Base-by-base conservation (phyloP, 2,113 vertebrate genomes). In the Psilopogon haemacephalus region DNA sequence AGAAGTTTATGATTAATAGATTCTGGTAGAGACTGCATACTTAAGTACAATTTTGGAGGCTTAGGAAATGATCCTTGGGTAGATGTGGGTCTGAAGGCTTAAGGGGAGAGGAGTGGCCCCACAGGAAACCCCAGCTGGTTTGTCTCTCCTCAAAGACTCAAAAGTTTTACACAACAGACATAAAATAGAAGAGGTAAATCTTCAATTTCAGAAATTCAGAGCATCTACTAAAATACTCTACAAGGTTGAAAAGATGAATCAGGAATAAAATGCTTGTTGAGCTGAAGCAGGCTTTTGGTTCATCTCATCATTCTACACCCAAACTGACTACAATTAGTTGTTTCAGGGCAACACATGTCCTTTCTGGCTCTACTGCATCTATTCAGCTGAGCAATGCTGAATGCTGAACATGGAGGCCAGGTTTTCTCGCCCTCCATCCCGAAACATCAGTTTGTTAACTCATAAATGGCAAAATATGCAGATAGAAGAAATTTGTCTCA, bases 1-100 rank as follows among this genome's bases (percentile, higher is more conserved):
- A 90, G 75, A 92, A 95, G 81, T 93, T 76, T 85, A 65, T 96
- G 91, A 73, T 94, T 95, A 95, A 95, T 95, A 75, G 58, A 48
- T 58, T 56, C 83, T 97, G 84, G 73, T 72, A 95, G 65, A 97
- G 54, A 42, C 77, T 85, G 94, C 62, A 44, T 55, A 76, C 86
- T 95, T 95, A 81, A 60, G 84, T 93, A 77, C 94, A 90, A 75
- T 93, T 94, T 86, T 82, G 90, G 89, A 95, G 58, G 89, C 87
- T 93, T 95, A 86, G 58, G 50, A 78, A 89, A 90, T 94, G 87
- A 91, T 95, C 56, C 28, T 79, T 91, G 62, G 33, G 52, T 67
- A 92, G 58, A 87, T 95, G 50, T 72, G 83, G 59, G 58, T 89
- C 58, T 64, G 69, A 84, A 37, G 35, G 4, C 54, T 89, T 59